Evolutionary conservation across 2,888 invertebrate genomes (phyloP), one percentile per base, ranked within the genome.

Genomic region (Melieria picta): DNA sequence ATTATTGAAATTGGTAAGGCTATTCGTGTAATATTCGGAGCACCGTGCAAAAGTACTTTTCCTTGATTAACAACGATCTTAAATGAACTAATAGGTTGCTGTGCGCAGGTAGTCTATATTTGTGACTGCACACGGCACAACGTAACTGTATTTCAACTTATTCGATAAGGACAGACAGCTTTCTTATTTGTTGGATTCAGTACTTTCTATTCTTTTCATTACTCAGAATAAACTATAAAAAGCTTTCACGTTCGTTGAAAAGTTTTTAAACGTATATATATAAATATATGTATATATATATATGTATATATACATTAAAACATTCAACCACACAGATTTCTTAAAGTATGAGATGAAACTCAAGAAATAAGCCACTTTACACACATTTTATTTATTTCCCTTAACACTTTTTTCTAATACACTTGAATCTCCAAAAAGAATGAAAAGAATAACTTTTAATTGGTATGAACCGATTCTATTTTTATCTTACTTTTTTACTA

Each of bases 81-180:
- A 89, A 90, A 89, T 90, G 90, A 87, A 88, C 87, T 86, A 84
- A 85, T 84, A 84, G 84, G 84, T 85, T 84, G 83, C 82, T 84
- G 84, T 80, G 85, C 85, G 81, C 85, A 86, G 86, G 88, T 90
- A 90, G 89, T 90, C 89, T 90, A 89, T 90, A 88, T 87, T 88
- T 84, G 84, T 83, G 82, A 84, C 88, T 90, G 90, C 90, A 90
- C 90, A 90, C 90, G 90, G 88, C 89, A 88, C 90, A 84, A 88
- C 69, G 43, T 63, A 69, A 55, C 63, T 57, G 63, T 63, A 69
- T 69, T 63, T 56, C 47, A 56, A 62, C 62, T 69, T 62, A 69
- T 62, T 69, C 55, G 63, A 69, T 63, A 69, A 63, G 63, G 69
- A 69, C 55, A 62, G 63, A 55, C 63, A 63, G 16, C 47, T 43